Evolutionary conservation across 2,797 vertebrate genomes (phyloP).

Genomic region (Chelidonichthys spinosus): DNA sequence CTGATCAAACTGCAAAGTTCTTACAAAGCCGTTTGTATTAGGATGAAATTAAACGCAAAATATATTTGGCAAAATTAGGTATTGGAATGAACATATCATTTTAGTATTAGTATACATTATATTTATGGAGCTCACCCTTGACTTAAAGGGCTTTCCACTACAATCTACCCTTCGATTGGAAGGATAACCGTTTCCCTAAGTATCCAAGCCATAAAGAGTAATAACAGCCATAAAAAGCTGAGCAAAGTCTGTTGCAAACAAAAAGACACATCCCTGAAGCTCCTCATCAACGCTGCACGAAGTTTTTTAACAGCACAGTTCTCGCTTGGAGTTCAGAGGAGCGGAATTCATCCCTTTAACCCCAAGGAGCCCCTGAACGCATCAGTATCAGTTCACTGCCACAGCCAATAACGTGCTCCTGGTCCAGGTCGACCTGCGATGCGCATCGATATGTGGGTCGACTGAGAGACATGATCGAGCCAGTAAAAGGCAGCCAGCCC

Average conservation of each 20-base stretch:
- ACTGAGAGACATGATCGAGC: slow-evolving; percentile 8
- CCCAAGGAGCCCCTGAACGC: neutral
- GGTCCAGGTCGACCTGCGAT: slow-evolving; percentile 18
- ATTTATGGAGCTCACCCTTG: neutral
- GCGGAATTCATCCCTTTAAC: slow-evolving; percentile 4
- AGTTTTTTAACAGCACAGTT: slow-evolving; percentile 38
- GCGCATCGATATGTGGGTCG: slow-evolving; percentile 36
- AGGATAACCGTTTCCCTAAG: neutral
- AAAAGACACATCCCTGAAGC: neutral
- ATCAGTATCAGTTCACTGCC: neutral
- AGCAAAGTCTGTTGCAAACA: neutral
- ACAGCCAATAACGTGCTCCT: slow-evolving; percentile 27
- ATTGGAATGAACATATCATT: neutral
- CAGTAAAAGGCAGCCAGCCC: slow-evolving; percentile 30
- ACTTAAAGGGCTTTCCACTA: neutral
- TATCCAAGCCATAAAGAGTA: neutral
- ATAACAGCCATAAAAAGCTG: neutral
- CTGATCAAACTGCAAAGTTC: neutral
- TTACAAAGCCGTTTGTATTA: neutral
- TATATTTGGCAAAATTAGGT: neutral
- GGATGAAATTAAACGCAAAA: neutral
- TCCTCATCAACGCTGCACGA: slow-evolving; percentile 18
- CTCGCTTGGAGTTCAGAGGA: slow-evolving; percentile 21
- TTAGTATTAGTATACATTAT: neutral
- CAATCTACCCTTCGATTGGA: neutral